Base-by-base conservation (phyloP, 2,888 invertebrate species). In the Magallana nippona region DNA sequence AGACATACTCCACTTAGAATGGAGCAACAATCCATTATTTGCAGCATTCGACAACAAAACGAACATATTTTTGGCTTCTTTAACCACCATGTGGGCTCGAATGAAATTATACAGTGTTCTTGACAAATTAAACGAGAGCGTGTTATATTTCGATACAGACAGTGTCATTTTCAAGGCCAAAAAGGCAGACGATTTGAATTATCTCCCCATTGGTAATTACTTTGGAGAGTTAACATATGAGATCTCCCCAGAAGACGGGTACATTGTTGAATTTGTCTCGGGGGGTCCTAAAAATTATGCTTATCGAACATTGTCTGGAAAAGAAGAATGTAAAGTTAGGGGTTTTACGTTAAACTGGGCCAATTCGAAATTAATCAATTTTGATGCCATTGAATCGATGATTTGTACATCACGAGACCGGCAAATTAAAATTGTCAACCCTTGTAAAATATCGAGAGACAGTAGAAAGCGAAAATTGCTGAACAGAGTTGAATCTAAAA, bases 201-300 rank as follows among this genome's bases (percentile, higher is more conserved):
- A 79, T 22, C 90, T 91, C 11, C 87, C 89, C 15, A 85, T 88
- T 0, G 93, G 92, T n/a, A 88, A 89, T 82, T 91, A 86, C 83
- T 81, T 93, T 17, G 92, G 92, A 0, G 92, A 94, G 63, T 85
- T 94, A 87, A 94, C 92, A 0, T 89, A 94, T 85, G 94, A 94
- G 84, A 71, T 94, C 0, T 22, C 27, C 89, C 71, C 22, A 88
- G 91, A 1, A 27, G 55, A 11, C 22, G 84, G 17, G 82, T 84
- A 60, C 85, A 85, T 11, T 89, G 89, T 77, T 91, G 86, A 88
- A 88, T 91, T 0, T 86, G 89, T 79, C 92, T 89, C 90, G 44
- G 92, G 90, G 0, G 94, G 93, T 0, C 92, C 93, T 3, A 94
- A 94, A 86, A 92, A 91, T 81, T 93, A 94, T 84, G 90, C 87